Percentiles rank a stretch among this genome's conserved stretches.
Conservation (phyloP, 2,888 invertebrate genomes). For the Pherbina coryleti region DNA sequence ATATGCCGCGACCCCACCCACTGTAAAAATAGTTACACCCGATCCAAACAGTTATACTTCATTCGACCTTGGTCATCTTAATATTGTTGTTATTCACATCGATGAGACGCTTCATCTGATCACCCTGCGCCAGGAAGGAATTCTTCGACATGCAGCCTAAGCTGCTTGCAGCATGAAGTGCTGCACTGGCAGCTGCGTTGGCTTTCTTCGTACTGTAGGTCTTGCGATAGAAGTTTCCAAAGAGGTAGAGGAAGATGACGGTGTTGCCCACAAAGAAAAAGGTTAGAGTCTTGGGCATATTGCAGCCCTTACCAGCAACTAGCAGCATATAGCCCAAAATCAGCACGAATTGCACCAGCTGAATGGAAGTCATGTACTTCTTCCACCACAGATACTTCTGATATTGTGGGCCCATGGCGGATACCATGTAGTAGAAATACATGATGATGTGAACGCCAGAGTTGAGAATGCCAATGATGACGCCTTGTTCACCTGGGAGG, state of each 20-base stretch:
- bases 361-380: slow-evolving; percentile 72
- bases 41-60: slow-evolving; percentile 41
- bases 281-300: slow-evolving; percentile 72
- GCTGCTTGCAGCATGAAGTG: slow-evolving; percentile 61
- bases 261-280: slow-evolving; percentile 73
- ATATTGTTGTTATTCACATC: slow-evolving; percentile 65
- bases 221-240: slow-evolving; percentile 74
- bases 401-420: slow-evolving; percentile 71
- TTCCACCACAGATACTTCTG: slow-evolving; percentile 73
- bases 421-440: slow-evolving; percentile 72
- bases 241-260: slow-evolving; percentile 73
- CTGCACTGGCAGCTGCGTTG: slow-evolving; percentile 51
- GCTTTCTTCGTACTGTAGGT: slow-evolving; percentile 70
- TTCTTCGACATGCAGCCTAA: slow-evolving; percentile 62
- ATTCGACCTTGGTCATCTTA: slow-evolving; percentile 61
- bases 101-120: slow-evolving; percentile 63
- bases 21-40: slow-evolving; percentile 41
- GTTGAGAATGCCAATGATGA: slow-evolving; percentile 71
- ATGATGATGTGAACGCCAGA: slow-evolving; percentile 72
- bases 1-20: slow-evolving; percentile 31
- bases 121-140: slow-evolving; percentile 56
- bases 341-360: slow-evolving; percentile 75
- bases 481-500: slow-evolving; percentile 68
- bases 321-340: slow-evolving; percentile 75
- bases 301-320: slow-evolving; percentile 72